Percentiles rank a stretch among this genome's conserved stretches.
Evolutionary conservation across 2,888 invertebrate species (phyloP).

Genomic region (Ischnus inquisitorius): DNA sequence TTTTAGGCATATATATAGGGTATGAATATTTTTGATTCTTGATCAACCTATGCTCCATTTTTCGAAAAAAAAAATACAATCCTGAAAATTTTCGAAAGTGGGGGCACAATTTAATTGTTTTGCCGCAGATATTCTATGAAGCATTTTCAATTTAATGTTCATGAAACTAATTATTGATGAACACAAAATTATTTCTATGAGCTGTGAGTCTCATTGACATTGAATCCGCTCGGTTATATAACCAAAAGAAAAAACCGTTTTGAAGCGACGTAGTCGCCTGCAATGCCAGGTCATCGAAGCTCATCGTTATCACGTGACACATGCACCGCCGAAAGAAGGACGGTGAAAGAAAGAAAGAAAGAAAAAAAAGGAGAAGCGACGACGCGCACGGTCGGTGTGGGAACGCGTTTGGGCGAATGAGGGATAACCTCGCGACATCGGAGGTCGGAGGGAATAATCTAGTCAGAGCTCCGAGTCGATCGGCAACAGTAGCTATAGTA

Average conservation of each 20-base stretch:
- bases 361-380: conserved; percentile 32
- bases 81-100: too few relatives aligned
- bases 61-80: too few relatives aligned
- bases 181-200: too few relatives aligned
- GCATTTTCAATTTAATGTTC: too few relatives aligned
- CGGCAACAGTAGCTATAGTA: conserved; percentile 10
- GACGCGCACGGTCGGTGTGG: conserved; percentile 4
- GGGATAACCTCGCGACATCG: conserved; percentile 50
- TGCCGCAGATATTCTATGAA: too few relatives aligned
- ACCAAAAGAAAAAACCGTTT: neutral
- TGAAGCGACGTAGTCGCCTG: neutral
- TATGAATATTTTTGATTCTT: too few relatives aligned
- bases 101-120: too few relatives aligned
- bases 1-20: neutral
- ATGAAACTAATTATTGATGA: too few relatives aligned
- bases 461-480: conserved; percentile 35
- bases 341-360: neutral
- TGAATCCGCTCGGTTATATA: neutral
- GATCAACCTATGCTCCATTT: too few relatives aligned
- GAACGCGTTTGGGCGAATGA: conserved; percentile 26
- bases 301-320: neutral
- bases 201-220: too few relatives aligned
- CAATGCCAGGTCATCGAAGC: conserved; percentile 10
- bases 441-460: conserved; percentile 30
- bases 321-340: too few relatives aligned